Evolutionary conservation across 2,888 invertebrate species (phyloP).

Genomic region (Drosophila pegasa): DNA sequence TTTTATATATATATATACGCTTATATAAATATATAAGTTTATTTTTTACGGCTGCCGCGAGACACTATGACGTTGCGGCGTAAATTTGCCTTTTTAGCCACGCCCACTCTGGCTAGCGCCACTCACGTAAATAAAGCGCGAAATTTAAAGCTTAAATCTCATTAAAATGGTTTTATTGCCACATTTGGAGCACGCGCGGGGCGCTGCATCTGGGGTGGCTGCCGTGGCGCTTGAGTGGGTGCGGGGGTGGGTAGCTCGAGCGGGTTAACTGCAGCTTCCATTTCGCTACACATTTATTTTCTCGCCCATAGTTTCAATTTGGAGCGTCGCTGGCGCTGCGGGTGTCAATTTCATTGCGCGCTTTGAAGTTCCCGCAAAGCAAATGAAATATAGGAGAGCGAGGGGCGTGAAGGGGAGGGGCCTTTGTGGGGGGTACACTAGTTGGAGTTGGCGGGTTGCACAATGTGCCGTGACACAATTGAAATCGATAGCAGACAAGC

Average conservation of each 20-base stretch:
- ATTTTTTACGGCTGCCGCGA: slow-evolving; percentile 14
- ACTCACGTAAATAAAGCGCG: slow-evolving; percentile 74
- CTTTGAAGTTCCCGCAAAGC: slow-evolving; percentile 66
- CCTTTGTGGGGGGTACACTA: neutral
- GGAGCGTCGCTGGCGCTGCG: slow-evolving; percentile 64
- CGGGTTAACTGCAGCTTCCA: slow-evolving; percentile 58
- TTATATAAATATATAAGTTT: slow-evolving; percentile 5
- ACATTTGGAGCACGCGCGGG: slow-evolving; percentile 15
- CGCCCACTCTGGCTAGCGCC: slow-evolving; percentile 38
- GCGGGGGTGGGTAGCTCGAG: slow-evolving; percentile 6
- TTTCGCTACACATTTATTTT: slow-evolving; percentile 75
- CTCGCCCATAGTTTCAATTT: slow-evolving; percentile 74
- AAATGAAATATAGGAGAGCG: slow-evolving; percentile 27
- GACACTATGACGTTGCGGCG: slow-evolving; percentile 36
- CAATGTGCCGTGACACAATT: slow-evolving; percentile 66
- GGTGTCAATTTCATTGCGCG: slow-evolving; percentile 76
- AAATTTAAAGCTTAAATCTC: slow-evolving; percentile 79
- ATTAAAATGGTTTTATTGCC: slow-evolving; percentile 77
- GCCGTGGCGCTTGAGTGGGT: slow-evolving; percentile 5
- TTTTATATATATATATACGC: slow-evolving; percentile 25
- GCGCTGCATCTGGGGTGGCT: slow-evolving; percentile 11
- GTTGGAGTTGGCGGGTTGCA: slow-evolving; percentile 10
- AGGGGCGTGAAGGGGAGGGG: neutral
- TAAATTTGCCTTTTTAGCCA: slow-evolving; percentile 43
- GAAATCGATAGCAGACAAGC: slow-evolving; percentile 67